Evolutionary conservation across 2,888 invertebrate genomes (phyloP), one percentile per base, ranked within the genome.

Genomic region (Eurois occulta): DNA sequence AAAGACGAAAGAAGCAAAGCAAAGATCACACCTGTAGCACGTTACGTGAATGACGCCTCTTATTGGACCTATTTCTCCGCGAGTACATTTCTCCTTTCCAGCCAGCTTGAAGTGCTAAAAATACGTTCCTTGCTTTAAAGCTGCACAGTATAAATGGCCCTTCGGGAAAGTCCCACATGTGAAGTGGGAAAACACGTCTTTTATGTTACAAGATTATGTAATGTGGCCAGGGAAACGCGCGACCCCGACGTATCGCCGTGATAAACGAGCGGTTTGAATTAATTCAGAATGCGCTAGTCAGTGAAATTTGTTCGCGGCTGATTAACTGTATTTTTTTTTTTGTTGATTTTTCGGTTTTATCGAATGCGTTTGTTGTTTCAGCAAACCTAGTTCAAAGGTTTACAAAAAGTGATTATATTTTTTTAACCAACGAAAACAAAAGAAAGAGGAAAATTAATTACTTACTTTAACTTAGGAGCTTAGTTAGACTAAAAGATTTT

Each of bases 201-300:
- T 65, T 41, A 75, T 48, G 66, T 72, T 64, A 62, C 78, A 52
- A 66, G 70, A 68, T 86, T 84, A 82, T 77, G 80, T 69, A 78
- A 85, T 73, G 48, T 74, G 84, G 71, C 81, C 72, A 77, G 72
- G 72, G 74, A 80, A 82, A 72, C 75, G 78, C 66, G 58, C 24
- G 71, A 52, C 41, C 66, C 52, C 24, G 71, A 52, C 41, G n/a
- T 58, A 66, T 52, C 43, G 66, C 55, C 81, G 74, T 82, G 84
- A 82, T 78, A 68, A 77, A 87, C 72, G 75, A 43, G 48, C 64
- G 69, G 64, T 79, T 58, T 64, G 71, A 83, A 88, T 88, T 86
- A 83, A 86, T 84, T 75, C 55, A 72, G 79, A 78, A 88, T 77
- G 78, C 62, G 81, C 68, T 60, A 70, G 71, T 82, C 74, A 79